Conservation (phyloP, 2,113 vertebrate species). For the Numenius arquata region DNA sequence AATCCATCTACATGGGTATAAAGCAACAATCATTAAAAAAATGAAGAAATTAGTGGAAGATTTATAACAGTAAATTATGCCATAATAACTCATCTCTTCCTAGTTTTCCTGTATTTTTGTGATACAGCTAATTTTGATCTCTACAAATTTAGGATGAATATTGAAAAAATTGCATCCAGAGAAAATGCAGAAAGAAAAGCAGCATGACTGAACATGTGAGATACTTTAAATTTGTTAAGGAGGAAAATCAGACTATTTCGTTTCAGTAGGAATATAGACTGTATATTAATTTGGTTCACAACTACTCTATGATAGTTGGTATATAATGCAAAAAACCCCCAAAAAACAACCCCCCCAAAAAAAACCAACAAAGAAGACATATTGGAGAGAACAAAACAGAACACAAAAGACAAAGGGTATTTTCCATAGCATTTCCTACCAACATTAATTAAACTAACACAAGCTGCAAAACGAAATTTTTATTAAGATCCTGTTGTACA, state of each 20-base stretch:
- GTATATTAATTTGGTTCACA: background rate
- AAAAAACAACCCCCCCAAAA: background rate
- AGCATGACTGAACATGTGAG: background rate
- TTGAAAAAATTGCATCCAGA: background rate
- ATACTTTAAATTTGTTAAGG: background rate
- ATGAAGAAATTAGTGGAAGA: background rate
- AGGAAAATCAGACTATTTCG: background rate
- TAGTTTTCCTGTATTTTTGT: background rate
- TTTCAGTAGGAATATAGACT: background rate
- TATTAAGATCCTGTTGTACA: background rate
- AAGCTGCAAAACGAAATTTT: background rate
- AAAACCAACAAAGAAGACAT: background rate
- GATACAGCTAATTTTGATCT: background rate
- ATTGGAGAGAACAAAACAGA: background rate
- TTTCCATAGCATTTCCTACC: background rate
- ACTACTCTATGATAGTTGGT: background rate
- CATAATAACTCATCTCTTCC: background rate
- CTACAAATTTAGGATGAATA: background rate
- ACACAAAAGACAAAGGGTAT: background rate
- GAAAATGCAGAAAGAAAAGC: background rate
- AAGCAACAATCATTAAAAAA: background rate
- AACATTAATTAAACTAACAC: constrained; percentile 1
- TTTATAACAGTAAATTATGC: background rate
- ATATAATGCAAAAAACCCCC: background rate
- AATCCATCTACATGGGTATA: background rate